Conservation (phyloP, 2,797 vertebrate genomes). For the Taeniopygia guttata region DNA sequence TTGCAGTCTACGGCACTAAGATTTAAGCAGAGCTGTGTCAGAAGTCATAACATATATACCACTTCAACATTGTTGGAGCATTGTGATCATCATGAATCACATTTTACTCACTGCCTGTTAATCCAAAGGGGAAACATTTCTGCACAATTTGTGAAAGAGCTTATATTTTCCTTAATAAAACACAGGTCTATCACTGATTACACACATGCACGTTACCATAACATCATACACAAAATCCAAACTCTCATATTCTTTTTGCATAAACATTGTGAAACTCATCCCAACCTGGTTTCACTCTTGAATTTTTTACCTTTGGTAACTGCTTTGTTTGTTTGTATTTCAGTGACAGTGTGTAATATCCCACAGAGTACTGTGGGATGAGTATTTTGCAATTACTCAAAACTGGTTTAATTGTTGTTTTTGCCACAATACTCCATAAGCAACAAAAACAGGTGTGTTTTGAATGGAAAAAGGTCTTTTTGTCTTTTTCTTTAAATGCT, state of each 20-base stretch:
- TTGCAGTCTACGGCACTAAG: background rate
- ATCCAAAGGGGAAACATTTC: background rate
- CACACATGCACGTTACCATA: fast-evolving
- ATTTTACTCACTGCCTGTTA: background rate
- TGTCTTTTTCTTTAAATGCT: background rate
- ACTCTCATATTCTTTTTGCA: background rate
- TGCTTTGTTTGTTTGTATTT: background rate
- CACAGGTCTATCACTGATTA: background rate
- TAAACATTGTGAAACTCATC: background rate
- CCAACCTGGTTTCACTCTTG: background rate
- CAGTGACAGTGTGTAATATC: background rate
- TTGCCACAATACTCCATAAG: background rate
- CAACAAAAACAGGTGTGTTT: background rate
- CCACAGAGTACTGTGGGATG: background rate
- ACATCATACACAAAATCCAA: background rate
- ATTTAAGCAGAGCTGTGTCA: background rate
- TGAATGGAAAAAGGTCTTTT: background rate
- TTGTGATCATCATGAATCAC: background rate
- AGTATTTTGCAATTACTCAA: background rate
- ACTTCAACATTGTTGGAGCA: fast-evolving
- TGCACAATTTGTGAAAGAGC: background rate
- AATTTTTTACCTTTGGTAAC: background rate
- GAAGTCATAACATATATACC: background rate
- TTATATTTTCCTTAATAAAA: background rate
- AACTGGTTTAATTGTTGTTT: background rate